phyloP scores from a whole-genome alignment of 2,797 vertebrate species.

The Falco berigora region DNA sequence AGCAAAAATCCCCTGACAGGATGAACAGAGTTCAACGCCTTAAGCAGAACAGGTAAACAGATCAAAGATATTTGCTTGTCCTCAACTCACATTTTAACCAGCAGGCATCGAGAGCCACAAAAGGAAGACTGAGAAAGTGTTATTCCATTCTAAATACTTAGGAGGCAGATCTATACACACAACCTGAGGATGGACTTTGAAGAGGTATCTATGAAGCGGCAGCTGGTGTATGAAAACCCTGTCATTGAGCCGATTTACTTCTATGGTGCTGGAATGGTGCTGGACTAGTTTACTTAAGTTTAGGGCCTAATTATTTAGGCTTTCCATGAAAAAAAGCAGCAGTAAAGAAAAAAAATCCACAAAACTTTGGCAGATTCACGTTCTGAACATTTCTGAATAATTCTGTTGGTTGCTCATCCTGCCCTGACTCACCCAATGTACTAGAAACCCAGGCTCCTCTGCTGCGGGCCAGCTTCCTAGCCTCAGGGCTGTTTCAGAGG shows the following conservation, averaged over 20 bases:
- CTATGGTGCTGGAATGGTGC: background rate
- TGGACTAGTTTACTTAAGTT: background rate
- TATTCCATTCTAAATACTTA: background rate
- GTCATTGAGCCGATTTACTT: background rate
- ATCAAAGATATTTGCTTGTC: background rate
- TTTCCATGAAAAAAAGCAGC: conserved; percentile 5
- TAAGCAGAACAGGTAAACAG: background rate
- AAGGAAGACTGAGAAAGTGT: background rate
- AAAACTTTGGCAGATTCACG: background rate
- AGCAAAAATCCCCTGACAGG: background rate
- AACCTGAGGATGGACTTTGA: background rate
- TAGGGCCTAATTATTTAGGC: background rate
- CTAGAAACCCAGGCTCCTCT: background rate
- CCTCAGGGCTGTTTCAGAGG: background rate
- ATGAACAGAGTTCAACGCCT: background rate
- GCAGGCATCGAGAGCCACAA: background rate
- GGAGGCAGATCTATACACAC: background rate
- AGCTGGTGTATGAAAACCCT: background rate
- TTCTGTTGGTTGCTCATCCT: background rate
- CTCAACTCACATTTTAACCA: background rate
- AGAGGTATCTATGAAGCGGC: background rate
- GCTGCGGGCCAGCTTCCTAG: background rate
- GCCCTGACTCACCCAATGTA: background rate
- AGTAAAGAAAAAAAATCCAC: background rate
- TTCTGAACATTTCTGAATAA: background rate